Conservation (phyloP, 2,888 invertebrate genomes). For the Volucella zonaria region DNA sequence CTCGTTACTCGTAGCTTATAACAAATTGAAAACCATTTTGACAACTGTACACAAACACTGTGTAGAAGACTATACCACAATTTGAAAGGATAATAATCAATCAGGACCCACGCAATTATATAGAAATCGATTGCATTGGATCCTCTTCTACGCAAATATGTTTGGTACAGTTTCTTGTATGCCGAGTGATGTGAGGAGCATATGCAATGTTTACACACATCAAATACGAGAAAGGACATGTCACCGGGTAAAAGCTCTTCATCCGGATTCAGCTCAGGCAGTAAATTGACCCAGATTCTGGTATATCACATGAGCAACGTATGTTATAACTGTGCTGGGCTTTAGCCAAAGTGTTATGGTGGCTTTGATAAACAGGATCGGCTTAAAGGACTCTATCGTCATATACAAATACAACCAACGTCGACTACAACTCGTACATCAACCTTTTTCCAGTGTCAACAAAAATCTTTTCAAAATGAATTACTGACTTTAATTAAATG, state of each 20-base stretch:
- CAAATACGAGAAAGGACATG: conserved; percentile 65
- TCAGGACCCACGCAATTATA: conserved; percentile 62
- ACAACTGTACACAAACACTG: conserved; percentile 35
- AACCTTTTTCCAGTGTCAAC: conserved; percentile 38
- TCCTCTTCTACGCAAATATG: conserved; percentile 24
- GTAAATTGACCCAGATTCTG: conserved; percentile 50
- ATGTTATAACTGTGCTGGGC: background rate
- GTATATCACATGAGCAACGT: background rate
- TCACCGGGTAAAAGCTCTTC: conserved; percentile 48
- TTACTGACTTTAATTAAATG: conserved; percentile 59
- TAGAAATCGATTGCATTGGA: conserved; percentile 56
- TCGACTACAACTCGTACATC: background rate
- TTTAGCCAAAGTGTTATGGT: conserved; percentile 25
- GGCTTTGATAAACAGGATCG: conserved; percentile 33
- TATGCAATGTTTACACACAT: conserved; percentile 56
- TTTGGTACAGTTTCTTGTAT: conserved; percentile 9
- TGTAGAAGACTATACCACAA: conserved; percentile 28
- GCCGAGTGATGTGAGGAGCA: conserved; percentile 18
- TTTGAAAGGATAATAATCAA: conserved; percentile 69
- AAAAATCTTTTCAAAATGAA: conserved; percentile 41
- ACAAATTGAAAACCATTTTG: conserved; percentile 64
- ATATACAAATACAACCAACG: background rate
- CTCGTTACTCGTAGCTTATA: conserved; percentile 15
- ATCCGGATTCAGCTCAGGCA: conserved; percentile 32
- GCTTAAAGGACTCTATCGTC: conserved; percentile 43